Conservation (phyloP, 2,888 invertebrate species). For the Eucera pruinosa region DNA sequence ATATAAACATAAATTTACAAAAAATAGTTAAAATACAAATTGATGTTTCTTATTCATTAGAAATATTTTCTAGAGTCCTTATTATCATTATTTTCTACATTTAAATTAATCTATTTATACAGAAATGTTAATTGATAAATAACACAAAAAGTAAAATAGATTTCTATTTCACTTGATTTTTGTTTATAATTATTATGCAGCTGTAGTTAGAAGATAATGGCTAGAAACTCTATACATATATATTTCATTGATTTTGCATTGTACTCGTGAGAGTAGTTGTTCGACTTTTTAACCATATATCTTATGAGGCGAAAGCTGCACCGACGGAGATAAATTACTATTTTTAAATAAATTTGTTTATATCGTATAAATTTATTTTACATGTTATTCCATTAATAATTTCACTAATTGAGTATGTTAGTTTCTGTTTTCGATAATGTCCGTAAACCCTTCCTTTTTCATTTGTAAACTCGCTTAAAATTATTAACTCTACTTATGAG, state of each 20-base stretch:
- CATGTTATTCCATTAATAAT: background rate
- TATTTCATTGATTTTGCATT: conserved; percentile 21
- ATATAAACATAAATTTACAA: no score
- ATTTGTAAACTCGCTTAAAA: background rate
- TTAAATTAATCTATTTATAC: no score
- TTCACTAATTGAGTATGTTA: background rate
- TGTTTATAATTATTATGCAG: background rate
- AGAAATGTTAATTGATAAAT: no score
- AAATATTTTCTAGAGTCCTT: no score
- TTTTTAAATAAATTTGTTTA: conserved; percentile 12
- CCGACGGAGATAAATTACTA: conserved; percentile 7
- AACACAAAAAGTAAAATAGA: no score
- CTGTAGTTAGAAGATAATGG: background rate
- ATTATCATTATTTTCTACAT: no score
- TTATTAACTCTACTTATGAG: background rate
- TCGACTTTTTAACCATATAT: conserved; percentile 36
- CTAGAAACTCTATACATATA: conserved; percentile 5
- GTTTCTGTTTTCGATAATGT: background rate
- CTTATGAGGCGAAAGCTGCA: conserved; percentile 46
- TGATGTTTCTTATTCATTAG: no score
- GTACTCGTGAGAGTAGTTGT: conserved; percentile 29
- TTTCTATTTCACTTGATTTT: no score
- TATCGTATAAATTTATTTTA: background rate
- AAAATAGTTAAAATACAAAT: no score
- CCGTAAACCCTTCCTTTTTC: background rate